A percentile compares a stretch with the other conserved stretches of the same genome.
phyloP scores from a whole-genome alignment of 2,113 vertebrate genomes.

The Pseudorhombus dupliciocellatus region DNA sequence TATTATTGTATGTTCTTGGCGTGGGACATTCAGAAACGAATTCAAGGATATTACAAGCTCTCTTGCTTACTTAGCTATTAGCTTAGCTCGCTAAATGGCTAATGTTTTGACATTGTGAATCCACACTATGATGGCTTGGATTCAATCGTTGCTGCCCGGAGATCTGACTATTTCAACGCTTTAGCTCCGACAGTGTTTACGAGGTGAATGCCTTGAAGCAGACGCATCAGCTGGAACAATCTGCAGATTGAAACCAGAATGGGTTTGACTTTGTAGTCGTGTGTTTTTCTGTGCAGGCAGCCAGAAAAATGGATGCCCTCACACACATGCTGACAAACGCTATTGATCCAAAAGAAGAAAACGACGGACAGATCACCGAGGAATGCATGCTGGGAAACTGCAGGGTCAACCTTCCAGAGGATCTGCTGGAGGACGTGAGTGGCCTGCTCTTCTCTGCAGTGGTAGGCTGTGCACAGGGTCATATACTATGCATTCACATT shows the following conservation, averaged over 20 bases:
- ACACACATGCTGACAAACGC: constrained; percentile 92
- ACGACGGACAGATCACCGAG: constrained; percentile 88
- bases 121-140: neutral
- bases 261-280: neutral
- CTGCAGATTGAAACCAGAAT: neutral
- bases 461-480: neutral
- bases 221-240: neutral
- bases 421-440: constrained; percentile 96
- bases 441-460: neutral
- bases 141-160: neutral
- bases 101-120: constrained; percentile 26
- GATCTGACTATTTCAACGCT: too few species aligned
- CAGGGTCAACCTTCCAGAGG: constrained; percentile 91
- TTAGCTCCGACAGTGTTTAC: neutral
- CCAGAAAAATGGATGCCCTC: constrained; percentile 87
- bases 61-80: constrained; percentile 13
- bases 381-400: constrained; percentile 92
- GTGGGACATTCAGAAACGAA: neutral
- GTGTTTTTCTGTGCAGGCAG: neutral
- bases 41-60: neutral
- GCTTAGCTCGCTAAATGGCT: constrained; percentile 16
- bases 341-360: constrained; percentile 86
- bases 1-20: neutral
- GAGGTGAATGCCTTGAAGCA: neutral
- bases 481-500: neutral